Percentiles rank a stretch among this genome's conserved stretches.
These are phyloP conservation scores for Microtus montanus DNA, from an alignment of 2,113 vertebrate genomes.

Conservation along the genomic window DNA sequence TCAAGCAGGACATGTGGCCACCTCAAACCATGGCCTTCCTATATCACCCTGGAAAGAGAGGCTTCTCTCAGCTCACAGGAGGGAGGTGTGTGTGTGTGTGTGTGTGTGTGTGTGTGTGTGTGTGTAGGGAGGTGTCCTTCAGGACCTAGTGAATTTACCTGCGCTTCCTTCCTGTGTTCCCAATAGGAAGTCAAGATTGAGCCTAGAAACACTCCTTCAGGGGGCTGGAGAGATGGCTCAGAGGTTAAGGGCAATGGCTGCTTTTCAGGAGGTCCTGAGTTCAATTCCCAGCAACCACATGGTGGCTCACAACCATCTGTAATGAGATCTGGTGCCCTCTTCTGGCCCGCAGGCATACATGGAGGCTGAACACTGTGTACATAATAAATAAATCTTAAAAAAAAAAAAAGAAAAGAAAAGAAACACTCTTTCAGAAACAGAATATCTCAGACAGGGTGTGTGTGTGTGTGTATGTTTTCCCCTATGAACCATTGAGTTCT, in stretches of 20 bases:
- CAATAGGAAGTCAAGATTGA: conserved; percentile 6
- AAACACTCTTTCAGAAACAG: not conserved
- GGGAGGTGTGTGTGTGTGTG: no score
- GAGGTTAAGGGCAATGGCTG: no score
- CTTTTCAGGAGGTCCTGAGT: no score
- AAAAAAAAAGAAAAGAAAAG: no score
- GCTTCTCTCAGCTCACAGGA: not conserved
- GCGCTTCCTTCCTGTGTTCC: not conserved
- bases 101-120: no score
- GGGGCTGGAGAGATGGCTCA: no score
- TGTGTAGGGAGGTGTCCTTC: not conserved
- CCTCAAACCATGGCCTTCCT: not conserved
- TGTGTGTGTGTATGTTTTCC: not conserved
- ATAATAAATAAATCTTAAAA: no score
- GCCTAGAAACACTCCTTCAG: not conserved
- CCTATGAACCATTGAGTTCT: not conserved
- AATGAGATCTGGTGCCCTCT: no score
- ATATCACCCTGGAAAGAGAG: not conserved
- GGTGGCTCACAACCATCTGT: no score
- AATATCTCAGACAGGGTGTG: not conserved
- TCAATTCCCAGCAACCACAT: no score
- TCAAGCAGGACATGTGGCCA: not conserved
- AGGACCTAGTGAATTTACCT: not conserved
- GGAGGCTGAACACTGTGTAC: no score
- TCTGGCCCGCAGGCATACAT: no score